Conservation (phyloP, 2,113 vertebrate species). For the Vimba vimba region DNA sequence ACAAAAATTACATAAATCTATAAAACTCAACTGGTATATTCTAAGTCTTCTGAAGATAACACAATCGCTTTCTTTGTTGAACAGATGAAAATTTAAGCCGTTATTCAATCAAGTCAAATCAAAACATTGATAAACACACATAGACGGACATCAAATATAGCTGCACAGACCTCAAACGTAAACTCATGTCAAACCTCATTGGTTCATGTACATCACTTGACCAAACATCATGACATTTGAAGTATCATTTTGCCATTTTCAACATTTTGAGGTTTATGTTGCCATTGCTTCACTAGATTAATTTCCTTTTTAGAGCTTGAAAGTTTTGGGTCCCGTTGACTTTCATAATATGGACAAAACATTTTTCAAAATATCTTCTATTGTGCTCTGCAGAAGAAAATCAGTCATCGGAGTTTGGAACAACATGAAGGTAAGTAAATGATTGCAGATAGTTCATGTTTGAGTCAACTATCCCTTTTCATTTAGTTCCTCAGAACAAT, state of each 20-base stretch:
- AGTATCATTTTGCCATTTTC: background rate
- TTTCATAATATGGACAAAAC: background rate
- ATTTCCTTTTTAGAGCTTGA: background rate
- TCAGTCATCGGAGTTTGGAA: background rate
- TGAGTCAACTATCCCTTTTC: background rate
- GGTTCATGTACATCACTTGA: background rate
- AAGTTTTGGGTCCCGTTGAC: too few species aligned
- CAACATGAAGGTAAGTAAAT: background rate
- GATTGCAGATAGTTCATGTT: background rate
- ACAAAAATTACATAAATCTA: background rate
- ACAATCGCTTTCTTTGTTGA: background rate
- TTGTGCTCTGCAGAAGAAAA: background rate
- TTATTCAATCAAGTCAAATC: background rate
- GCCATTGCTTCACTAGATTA: background rate
- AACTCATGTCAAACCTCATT: background rate
- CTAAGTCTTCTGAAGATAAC: background rate
- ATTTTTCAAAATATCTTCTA: background rate
- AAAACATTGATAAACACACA: background rate
- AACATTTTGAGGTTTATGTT: background rate
- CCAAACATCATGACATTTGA: background rate
- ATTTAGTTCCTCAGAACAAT: conserved; percentile 10
- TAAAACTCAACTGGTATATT: background rate
- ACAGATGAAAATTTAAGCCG: background rate
- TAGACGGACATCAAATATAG: background rate
- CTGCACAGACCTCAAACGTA: background rate